phyloP scores from a whole-genome alignment of 2,888 invertebrate species.

The Osmoderma eremita region DNA sequence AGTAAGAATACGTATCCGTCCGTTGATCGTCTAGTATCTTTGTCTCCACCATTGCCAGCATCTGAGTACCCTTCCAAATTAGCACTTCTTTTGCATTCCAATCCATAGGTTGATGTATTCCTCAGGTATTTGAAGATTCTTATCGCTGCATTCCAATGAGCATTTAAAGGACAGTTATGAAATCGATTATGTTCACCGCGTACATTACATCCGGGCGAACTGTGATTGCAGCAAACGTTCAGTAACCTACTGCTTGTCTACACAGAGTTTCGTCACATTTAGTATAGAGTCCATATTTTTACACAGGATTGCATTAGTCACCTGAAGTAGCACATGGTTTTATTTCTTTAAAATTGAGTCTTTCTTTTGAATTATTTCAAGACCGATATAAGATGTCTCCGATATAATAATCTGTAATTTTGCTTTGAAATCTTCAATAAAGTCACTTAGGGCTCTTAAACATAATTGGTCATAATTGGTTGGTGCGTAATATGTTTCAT shows the following conservation, averaged over 20 bases:
- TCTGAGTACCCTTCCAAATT: not conserved
- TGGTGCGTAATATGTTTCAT: no score
- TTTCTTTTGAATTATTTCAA: no score
- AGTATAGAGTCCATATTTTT: not conserved
- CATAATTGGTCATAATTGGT: no score
- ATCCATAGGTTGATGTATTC: not conserved
- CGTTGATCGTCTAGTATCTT: not conserved
- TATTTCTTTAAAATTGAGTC: no score
- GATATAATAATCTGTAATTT: no score
- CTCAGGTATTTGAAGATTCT: not conserved
- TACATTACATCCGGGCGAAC: not conserved
- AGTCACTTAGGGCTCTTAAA: no score
- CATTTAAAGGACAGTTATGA: not conserved
- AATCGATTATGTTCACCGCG: slow-evolving; percentile 1
- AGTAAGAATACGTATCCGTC: not conserved
- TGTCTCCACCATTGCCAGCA: not conserved
- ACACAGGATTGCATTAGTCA: no score
- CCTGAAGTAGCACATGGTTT: no score
- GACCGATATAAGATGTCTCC: no score
- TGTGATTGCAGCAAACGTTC: not conserved
- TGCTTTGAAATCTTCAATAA: no score
- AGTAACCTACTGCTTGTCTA: slow-evolving; percentile 1
- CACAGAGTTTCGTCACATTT: not conserved
- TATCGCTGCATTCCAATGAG: not conserved
- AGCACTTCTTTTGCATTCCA: not conserved